Evolutionary conservation across 1,140 invertebrate genomes (phyloP), one percentile per base, ranked within the genome.

Genomic region (Centruroides sculpturatus): DNA sequence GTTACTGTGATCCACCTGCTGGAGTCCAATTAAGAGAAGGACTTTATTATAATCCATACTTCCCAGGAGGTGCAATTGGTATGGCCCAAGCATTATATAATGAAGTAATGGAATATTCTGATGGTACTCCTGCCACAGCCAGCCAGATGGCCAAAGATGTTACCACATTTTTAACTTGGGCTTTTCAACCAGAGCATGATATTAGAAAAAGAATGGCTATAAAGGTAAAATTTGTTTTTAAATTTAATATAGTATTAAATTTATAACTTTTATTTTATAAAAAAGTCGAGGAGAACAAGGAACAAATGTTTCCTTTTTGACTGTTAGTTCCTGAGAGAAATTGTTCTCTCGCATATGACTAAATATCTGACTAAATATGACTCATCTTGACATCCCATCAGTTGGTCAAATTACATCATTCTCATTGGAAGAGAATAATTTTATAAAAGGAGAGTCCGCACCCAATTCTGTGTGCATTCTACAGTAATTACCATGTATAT

Each of bases 131-230:
- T 62, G 85, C 96, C 51, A 87, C 89, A 62, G 84, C 87, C 59
- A 91, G 88, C 72, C 97, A 99, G 77, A 75, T 98, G 70, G 90
- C 97, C 60, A 99, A 99, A 78, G 97, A 99, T 79, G 85, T 99
- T 23, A 75, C 80, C 57, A 86, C 85, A 64, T 99, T 99, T 82
- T 82, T 99, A 48, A 85, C 83, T 73, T 99, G 95, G 94, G 82
- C 86, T 60, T 82, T 87, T 3, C 90, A 97, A 73, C 89, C 86
- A 3, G 92, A 98, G 74, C 84, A 87, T 64, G 95, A 99, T 73
- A 82, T 84, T 0, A 82, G 94, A 62, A 91, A 98, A 70, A 76
- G 77, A 68, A 83, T 91, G 80, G 79, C 81, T 59, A 82, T 98
- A 62, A 98, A 97, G 80, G 87, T 89, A 72, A 63, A 41, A 47